Evolutionary conservation across 2,797 vertebrate species (phyloP), one percentile per base, ranked within the genome.

Genomic region (Dallia pectoralis): DNA sequence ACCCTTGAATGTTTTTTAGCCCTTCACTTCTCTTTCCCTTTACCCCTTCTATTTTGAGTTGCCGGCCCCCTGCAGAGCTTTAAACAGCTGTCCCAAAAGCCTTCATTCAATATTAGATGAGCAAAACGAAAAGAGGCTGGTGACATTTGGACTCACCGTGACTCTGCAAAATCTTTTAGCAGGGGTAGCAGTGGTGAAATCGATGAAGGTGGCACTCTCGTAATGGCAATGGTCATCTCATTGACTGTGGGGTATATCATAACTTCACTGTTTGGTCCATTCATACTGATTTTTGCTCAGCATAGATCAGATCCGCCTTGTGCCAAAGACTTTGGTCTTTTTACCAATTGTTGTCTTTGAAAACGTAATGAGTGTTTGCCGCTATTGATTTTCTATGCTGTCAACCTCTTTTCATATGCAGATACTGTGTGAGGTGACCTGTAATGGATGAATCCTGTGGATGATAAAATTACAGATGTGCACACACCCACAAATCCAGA

Each of bases 71-170:
- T 72, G 82, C 77, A 85, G 85, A 75, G 74, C 67, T 67, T 72
- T 76, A 74, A 66, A 73, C 72, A 78, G 77, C 77, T 71, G 76
- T 83, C 59, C 29, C 72, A 76, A 86, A 81, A 83, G 85, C 79
- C 69, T 15, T 71, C 47, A 70, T 53, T 89, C 86, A 88, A 86
- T 88, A 87, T 88, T 87, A 88, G 67, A 86, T 87, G 77, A 40
- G 71, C 71, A 6, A 44, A 59, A 7, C 11, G 33, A 82, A 87
- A 84, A 76, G 78, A 49, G 77, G 77, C 72, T 19, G 69, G 64
- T 79, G 71, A 75, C 78, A 81, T 89, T 88, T 86, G 79, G 72
- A 65, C 71, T 74, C 73, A 75, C 75, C 76, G 79, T 79, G 68
- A 81, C 82, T 78, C 67, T 48, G 67, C 74, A 77, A 74, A 79